Conservation (phyloP, 2,113 vertebrate species). For the Otocyon megalotis region DNA sequence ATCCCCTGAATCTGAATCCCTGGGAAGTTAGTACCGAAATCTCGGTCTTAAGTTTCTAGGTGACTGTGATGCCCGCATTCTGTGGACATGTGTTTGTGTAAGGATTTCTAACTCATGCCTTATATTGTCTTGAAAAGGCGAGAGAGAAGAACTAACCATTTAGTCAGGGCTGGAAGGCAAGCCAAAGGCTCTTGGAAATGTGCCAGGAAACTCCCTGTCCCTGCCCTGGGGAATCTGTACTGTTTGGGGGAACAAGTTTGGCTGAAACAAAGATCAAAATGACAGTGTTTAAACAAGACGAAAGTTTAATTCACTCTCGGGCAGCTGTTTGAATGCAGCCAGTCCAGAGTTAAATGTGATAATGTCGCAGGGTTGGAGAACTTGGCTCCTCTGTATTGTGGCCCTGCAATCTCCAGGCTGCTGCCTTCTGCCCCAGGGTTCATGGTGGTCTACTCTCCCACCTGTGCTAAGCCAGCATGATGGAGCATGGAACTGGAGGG, state of each 20-base stretch:
- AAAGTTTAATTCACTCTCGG: neutral
- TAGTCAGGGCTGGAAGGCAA: neutral
- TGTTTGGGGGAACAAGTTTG: neutral
- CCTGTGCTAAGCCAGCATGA: neutral
- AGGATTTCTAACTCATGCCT: neutral
- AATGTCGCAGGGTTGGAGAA: neutral
- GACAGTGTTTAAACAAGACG: neutral
- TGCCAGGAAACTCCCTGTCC: neutral
- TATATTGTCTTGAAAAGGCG: neutral
- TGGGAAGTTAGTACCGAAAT: neutral
- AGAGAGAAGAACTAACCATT: neutral
- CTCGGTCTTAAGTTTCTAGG: neutral
- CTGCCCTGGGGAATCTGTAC: neutral
- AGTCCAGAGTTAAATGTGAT: neutral
- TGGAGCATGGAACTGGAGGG: neutral
- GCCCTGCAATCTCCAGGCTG: neutral
- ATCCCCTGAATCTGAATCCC: neutral
- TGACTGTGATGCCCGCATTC: neutral
- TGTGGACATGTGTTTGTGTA: neutral
- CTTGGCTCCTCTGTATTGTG: neutral
- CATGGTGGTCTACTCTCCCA: neutral
- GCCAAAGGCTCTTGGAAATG: neutral
- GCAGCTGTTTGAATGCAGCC: neutral
- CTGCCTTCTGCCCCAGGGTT: neutral
- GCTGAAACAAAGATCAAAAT: neutral